These are phyloP conservation scores for Drosophila leontia DNA, from an alignment of 1,140 invertebrate genomes.

Conservation along the genomic window DNA sequence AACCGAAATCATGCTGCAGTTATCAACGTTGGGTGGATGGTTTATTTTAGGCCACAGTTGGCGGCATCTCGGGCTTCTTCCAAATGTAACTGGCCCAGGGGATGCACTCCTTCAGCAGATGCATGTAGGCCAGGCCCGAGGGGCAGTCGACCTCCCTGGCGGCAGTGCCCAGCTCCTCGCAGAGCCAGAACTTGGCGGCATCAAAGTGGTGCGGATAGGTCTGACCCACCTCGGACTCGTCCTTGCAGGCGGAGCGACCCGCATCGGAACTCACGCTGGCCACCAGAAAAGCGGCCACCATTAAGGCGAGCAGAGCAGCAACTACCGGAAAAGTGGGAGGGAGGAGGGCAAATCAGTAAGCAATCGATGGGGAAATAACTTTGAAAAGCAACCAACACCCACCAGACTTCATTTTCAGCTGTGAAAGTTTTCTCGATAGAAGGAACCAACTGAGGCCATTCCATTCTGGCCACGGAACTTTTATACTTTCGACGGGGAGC, in stretches of 20 bases:
- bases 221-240: conserved; percentile 69
- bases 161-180: conserved; percentile 57
- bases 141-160: conserved; percentile 76
- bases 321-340: conserved; percentile 12
- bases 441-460: conserved; percentile 53
- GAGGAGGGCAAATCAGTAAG: conserved; percentile 13
- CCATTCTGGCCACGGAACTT: conserved; percentile 34
- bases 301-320: conserved; percentile 46
- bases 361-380: conserved; percentile 21
- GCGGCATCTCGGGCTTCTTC: conserved; percentile 77
- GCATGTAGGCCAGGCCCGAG: conserved; percentile 74
- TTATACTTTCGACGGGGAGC: conserved; percentile 50
- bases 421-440: conserved; percentile 52
- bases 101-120: conserved; percentile 78
- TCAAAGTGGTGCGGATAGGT: conserved; percentile 77
- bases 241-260: conserved; percentile 75
- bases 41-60: conserved; percentile 72
- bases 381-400: conserved; percentile 32
- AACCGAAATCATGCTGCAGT: conserved; percentile 25
- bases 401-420: conserved; percentile 69
- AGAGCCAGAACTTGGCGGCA: conserved; percentile 78
- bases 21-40: conserved; percentile 7
- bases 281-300: conserved; percentile 58
- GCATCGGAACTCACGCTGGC: conserved; percentile 49
- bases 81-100: conserved; percentile 80